Conservation (phyloP, 2,797 vertebrate species). For the Falco peregrinus region DNA sequence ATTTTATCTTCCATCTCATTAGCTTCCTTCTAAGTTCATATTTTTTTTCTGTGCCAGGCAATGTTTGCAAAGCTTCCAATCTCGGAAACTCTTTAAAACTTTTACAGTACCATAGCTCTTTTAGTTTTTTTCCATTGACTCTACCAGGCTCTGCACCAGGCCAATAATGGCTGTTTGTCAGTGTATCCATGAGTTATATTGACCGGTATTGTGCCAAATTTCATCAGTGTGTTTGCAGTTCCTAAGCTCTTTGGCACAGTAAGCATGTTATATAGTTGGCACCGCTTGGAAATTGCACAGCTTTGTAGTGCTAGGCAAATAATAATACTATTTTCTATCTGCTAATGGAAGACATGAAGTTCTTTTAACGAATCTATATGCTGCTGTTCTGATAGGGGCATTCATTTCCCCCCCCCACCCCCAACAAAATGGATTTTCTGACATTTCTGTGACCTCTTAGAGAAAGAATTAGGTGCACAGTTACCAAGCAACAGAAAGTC, state of each 20-base stretch:
- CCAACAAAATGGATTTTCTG: slow-evolving; percentile 61
- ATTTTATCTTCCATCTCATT: slow-evolving; percentile 22
- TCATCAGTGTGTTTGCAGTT: slow-evolving; percentile 28
- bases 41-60: background rate
- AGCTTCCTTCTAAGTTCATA: slow-evolving; percentile 1
- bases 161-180: slow-evolving; percentile 17
- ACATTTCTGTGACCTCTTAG: slow-evolving; percentile 77
- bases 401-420: background rate
- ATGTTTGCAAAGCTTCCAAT: background rate
- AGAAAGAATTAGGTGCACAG: slow-evolving; percentile 77
- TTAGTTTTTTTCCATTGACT: slow-evolving; percentile 2
- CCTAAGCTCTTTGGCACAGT: slow-evolving; percentile 15
- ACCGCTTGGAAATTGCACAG: background rate
- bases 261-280: background rate
- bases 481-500: slow-evolving; percentile 78
- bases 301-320: slow-evolving; percentile 15
- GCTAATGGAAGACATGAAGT: slow-evolving; percentile 29
- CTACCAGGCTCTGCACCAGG: background rate
- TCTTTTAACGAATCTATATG: slow-evolving; percentile 23
- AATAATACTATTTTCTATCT: background rate
- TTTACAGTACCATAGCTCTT: background rate
- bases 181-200: background rate
- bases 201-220: slow-evolving; percentile 35
- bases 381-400: slow-evolving; percentile 24
- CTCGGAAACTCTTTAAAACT: background rate